phyloP scores from a whole-genome alignment of 2,888 invertebrate species.

The Vandiemenella viatica region DNA sequence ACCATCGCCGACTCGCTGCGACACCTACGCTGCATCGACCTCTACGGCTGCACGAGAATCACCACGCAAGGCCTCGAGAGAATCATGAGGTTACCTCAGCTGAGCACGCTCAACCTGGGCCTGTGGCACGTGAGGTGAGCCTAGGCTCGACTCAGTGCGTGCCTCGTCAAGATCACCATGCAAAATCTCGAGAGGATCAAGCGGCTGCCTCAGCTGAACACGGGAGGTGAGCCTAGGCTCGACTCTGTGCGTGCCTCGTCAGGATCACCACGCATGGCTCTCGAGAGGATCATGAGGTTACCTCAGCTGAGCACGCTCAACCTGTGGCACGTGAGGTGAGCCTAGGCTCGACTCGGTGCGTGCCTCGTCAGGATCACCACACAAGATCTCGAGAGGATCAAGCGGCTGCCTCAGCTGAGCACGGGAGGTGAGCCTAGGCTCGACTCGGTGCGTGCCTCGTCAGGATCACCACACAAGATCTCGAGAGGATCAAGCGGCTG shows the following conservation, averaged over 20 bases:
- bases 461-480: too few species aligned
- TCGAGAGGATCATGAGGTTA: conserved; percentile 80
- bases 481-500: too few species aligned
- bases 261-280: conserved; percentile 69
- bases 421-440: too few species aligned
- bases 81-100: conserved; percentile 77
- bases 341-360: background rate
- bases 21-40: conserved; percentile 75
- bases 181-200: too few species aligned
- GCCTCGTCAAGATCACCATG: too few species aligned
- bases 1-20: conserved; percentile 68
- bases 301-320: conserved; percentile 76
- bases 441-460: too few species aligned
- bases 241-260: too few species aligned
- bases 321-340: conserved; percentile 83
- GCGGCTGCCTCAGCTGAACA: too few species aligned
- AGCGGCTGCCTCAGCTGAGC: too few species aligned
- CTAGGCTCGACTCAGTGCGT: background rate
- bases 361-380: too few species aligned
- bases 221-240: too few species aligned
- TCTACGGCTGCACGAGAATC: conserved; percentile 87
- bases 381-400: too few species aligned
- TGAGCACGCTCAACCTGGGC: conserved; percentile 77
- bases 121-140: conserved; percentile 81
- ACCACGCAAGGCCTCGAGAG: conserved; percentile 75